Conservation (phyloP, 2,888 invertebrate species). For the Chrysolina haemoptera region DNA sequence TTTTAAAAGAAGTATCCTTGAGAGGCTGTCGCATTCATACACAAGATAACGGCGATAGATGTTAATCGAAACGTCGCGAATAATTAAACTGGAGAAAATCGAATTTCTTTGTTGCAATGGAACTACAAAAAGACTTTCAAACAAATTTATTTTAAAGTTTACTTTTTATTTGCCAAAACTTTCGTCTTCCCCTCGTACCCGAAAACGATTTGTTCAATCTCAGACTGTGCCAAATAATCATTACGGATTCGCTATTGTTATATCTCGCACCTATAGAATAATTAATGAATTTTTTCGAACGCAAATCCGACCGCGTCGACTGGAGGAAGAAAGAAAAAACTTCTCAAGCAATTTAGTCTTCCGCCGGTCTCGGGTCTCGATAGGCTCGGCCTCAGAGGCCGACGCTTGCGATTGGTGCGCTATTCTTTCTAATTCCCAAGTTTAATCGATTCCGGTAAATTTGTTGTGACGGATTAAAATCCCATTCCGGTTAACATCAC, state of each 20-base stretch:
- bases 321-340: slow-evolving; percentile 37
- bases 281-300: slow-evolving; percentile 44
- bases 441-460: not conserved
- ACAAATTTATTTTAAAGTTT: not conserved
- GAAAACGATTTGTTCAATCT: slow-evolving; percentile 30
- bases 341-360: slow-evolving; percentile 35
- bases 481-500: too few species aligned
- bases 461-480: not conserved
- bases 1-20: too few species aligned
- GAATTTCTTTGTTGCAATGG: too few species aligned
- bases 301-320: slow-evolving; percentile 37
- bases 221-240: slow-evolving; percentile 32
- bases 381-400: slow-evolving; percentile 37
- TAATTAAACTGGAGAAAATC: too few species aligned
- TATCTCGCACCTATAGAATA: slow-evolving; percentile 47
- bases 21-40: too few species aligned
- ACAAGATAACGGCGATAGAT: too few species aligned
- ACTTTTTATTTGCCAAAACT: not conserved
- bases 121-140: too few species aligned
- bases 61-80: too few species aligned
- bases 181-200: slow-evolving; percentile 26
- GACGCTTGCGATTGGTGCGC: slow-evolving; percentile 27
- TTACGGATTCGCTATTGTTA: slow-evolving; percentile 51
- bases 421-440: slow-evolving; percentile 26
- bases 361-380: slow-evolving; percentile 29